These are phyloP conservation scores for Burhinus oedicnemus DNA, from an alignment of 2,113 vertebrate genomes.

Conservation along the genomic window DNA sequence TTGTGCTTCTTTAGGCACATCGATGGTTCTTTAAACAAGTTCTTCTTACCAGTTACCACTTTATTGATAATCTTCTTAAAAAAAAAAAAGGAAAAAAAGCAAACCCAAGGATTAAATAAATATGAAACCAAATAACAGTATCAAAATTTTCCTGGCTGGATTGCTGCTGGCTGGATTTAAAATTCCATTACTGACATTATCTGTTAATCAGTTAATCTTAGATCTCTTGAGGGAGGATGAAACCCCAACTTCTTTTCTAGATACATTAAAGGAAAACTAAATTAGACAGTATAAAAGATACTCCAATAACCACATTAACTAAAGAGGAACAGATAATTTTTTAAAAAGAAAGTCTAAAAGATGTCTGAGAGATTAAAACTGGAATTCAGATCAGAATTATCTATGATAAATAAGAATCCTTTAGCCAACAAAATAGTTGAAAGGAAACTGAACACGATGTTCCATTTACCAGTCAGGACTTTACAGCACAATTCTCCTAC, in stretches of 20 bases:
- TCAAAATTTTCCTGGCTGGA: background rate
- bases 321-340: background rate
- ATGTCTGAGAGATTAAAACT: background rate
- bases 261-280: conserved; percentile 1
- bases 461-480: background rate
- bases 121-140: conserved; percentile 27
- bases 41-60: background rate
- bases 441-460: background rate
- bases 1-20: background rate
- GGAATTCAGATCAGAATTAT: conserved; percentile 15
- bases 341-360: background rate
- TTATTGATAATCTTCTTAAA: conserved; percentile 36
- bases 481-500: background rate
- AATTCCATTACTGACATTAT: conserved; percentile 63
- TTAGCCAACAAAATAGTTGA: background rate
- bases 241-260: conserved; percentile 25
- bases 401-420: background rate
- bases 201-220: conserved; percentile 58
- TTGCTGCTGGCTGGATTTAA: conserved; percentile 46
- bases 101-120: conserved; percentile 39
- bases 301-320: background rate
- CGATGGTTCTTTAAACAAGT: background rate
- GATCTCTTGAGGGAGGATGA: conserved; percentile 9
- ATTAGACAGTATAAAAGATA: background rate
- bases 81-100: conserved; percentile 45